Evolutionary conservation across 2,888 invertebrate genomes (phyloP).

Genomic region (Alsophila aescularia): DNA sequence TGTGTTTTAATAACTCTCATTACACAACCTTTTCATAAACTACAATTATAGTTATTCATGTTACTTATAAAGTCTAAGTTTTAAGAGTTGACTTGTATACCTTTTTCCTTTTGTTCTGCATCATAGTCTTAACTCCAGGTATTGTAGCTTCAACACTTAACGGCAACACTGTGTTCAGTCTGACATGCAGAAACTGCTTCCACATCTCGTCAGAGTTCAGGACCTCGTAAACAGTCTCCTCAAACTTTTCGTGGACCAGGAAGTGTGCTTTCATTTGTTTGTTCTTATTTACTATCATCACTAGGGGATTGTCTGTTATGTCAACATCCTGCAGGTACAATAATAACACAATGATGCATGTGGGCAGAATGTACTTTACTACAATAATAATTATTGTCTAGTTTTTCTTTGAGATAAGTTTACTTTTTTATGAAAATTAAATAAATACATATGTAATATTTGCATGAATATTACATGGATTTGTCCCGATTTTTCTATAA

Average conservation of each 20-base stretch:
- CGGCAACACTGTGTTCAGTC: slow-evolving; percentile 87
- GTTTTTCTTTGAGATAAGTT: too few species aligned
- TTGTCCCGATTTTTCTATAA: too few species aligned
- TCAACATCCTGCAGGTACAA: slow-evolving; percentile 85
- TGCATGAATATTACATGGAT: too few species aligned
- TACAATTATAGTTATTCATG: too few species aligned
- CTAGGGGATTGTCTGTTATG: slow-evolving; percentile 91
- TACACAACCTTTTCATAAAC: too few species aligned
- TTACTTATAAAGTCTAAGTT: too few species aligned
- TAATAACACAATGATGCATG: not conserved
- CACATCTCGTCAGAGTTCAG: slow-evolving; percentile 86
- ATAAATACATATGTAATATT: too few species aligned
- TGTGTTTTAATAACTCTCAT: too few species aligned
- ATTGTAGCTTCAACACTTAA: slow-evolving; percentile 86
- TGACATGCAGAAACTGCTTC: slow-evolving; percentile 88
- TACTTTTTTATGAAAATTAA: too few species aligned
- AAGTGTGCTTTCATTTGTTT: slow-evolving; percentile 86
- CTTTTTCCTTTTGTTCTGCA: slow-evolving; percentile 87
- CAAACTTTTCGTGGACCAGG: slow-evolving; percentile 89
- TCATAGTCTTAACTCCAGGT: slow-evolving; percentile 85
- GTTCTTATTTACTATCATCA: slow-evolving; percentile 83
- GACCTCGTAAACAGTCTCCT: slow-evolving; percentile 86
- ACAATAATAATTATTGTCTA: too few species aligned
- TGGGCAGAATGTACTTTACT: too few species aligned
- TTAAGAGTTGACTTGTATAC: too few species aligned